Evolutionary conservation across 2,797 vertebrate genomes (phyloP).

Genomic region (Brachymystax lenok): DNA sequence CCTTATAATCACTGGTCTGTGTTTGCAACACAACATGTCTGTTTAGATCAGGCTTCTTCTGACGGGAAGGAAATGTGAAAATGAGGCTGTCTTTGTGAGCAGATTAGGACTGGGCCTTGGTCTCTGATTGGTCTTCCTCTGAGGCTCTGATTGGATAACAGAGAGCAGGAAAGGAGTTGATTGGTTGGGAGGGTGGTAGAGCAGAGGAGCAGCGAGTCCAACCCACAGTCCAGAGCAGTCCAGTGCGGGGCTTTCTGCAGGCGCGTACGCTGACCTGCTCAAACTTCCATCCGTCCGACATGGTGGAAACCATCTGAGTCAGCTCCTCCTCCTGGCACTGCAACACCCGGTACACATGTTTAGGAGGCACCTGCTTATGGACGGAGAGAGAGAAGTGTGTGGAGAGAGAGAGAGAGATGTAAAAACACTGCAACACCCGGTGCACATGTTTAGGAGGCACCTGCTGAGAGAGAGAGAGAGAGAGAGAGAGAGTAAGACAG

Average conservation of each 20-base stretch:
- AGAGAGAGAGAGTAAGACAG: not conserved
- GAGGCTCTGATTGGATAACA: constrained; percentile 32
- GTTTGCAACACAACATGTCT: not conserved
- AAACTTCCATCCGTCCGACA: constrained; percentile 98
- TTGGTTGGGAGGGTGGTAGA: constrained; percentile 12
- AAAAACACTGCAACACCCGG: too few species aligned
- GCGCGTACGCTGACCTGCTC: constrained; percentile 91
- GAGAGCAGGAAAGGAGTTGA: constrained; percentile 49
- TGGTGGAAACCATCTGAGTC: constrained; percentile 99
- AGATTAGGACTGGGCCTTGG: not conserved
- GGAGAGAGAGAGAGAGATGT: not conserved
- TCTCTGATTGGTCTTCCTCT: constrained; percentile 14
- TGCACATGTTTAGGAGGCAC: not conserved
- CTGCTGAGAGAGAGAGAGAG: not conserved
- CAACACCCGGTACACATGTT: constrained; percentile 87
- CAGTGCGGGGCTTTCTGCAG: constrained; percentile 82
- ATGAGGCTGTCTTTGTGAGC: not conserved
- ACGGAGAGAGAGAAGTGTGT: not conserved
- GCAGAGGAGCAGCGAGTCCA: constrained; percentile 79
- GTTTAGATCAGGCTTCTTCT: not conserved
- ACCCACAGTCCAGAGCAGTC: constrained; percentile 87
- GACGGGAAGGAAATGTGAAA: constrained; percentile 13
- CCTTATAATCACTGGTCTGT: not conserved
- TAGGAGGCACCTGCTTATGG: constrained; percentile 86
- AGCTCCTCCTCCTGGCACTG: constrained; percentile 96